phyloP scores from a whole-genome alignment of 2,888 invertebrate species.

The Himalopsyche kuldschensis region DNA sequence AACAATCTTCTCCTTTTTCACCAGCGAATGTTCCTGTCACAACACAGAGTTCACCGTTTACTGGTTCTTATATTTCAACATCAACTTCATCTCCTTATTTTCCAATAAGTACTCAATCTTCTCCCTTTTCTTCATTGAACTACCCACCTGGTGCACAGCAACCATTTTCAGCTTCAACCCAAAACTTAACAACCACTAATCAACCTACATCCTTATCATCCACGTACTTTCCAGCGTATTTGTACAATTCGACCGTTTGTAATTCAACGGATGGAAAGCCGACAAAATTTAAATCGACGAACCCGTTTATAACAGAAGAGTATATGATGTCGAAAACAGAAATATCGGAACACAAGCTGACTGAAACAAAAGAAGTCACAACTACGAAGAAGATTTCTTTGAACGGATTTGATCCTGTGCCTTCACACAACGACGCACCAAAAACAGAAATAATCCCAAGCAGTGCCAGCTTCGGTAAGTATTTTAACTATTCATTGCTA shows the following conservation, averaged over 20 bases:
- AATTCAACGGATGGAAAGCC: neutral
- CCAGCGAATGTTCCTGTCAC: neutral
- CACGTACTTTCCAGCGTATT: conserved; percentile 19
- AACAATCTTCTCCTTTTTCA: neutral
- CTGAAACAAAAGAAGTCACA: conserved; percentile 55
- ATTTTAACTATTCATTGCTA: neutral
- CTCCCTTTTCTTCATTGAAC: conserved; percentile 7
- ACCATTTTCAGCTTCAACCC: neutral
- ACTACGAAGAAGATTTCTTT: conserved; percentile 55
- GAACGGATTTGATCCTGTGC: conserved; percentile 45
- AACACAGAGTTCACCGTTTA: conserved; percentile 3
- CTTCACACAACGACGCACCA: neutral
- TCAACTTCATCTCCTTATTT: conserved; percentile 9
- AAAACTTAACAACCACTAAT: neutral
- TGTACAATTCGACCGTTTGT: conserved; percentile 20
- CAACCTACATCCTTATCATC: conserved; percentile 7
- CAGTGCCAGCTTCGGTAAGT: neutral
- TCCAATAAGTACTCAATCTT: conserved; percentile 6
- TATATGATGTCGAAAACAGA: conserved; percentile 49
- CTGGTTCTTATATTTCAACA: neutral
- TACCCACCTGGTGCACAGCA: neutral
- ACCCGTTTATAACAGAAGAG: conserved; percentile 44
- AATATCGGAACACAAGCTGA: conserved; percentile 54
- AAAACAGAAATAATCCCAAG: neutral
- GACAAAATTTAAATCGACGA: conserved; percentile 29